Evolutionary conservation across 2,797 vertebrate genomes (phyloP).

Genomic region (Schizopygopsis malacanthus): DNA sequence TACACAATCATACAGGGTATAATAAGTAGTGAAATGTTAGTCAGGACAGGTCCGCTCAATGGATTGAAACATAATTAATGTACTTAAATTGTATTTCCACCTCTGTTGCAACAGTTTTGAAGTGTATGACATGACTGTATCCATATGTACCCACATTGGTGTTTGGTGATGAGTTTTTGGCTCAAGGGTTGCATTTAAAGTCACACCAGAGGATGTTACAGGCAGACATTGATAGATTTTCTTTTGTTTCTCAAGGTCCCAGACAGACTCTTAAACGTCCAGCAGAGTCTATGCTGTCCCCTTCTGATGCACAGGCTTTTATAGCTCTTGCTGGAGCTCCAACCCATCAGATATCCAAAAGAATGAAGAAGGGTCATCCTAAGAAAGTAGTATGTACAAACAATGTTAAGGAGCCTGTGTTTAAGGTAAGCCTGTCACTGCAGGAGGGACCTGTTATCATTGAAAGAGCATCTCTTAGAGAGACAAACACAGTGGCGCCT

Average conservation of each 20-base stretch:
- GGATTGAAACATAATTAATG: no score
- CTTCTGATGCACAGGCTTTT: not conserved
- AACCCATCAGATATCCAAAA: not conserved
- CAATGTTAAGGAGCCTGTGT: constrained; percentile 60
- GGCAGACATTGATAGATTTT: not conserved
- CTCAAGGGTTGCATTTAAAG: no score
- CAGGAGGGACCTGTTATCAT: constrained; percentile 66
- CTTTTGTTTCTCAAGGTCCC: constrained; percentile 20
- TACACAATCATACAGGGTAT: no score
- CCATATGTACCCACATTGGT: no score
- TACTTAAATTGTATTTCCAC: no score
- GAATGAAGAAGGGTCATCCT: constrained; percentile 17
- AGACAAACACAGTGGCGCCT: constrained; percentile 38
- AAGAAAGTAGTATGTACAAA: not conserved
- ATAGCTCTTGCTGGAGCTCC: not conserved
- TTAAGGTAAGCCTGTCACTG: constrained; percentile 74
- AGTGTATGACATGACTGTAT: no score
- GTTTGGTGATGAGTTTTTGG: no score
- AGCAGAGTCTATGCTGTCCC: not conserved
- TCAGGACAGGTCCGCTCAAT: no score
- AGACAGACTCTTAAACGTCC: constrained; percentile 13
- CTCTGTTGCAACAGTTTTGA: no score
- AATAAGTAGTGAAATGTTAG: no score
- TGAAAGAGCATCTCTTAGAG: constrained; percentile 64
- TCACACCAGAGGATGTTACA: not conserved